Percentiles rank a stretch among this genome's conserved stretches.
Evolutionary conservation across 2,888 invertebrate species (phyloP).

Genomic region (Bembecia ichneumoniformis): DNA sequence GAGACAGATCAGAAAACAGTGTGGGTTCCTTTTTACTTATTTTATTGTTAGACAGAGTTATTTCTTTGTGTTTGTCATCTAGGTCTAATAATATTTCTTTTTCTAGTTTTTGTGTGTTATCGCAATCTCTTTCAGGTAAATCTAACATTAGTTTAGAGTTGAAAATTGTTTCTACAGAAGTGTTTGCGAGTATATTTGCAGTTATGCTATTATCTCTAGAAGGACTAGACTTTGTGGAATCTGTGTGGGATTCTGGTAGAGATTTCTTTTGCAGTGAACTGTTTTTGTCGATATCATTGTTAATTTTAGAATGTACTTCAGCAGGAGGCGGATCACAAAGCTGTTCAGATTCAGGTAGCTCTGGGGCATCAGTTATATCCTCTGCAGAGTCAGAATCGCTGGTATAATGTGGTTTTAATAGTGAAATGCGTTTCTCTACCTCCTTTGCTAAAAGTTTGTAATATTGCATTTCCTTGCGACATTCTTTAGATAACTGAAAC

Average conservation of each 20-base stretch:
- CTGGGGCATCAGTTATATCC: conserved; percentile 41
- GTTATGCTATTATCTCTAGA: conserved; percentile 17
- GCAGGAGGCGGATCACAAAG: conserved; percentile 23
- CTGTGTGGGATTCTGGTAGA: conserved; percentile 6
- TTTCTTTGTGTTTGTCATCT: conserved; percentile 12
- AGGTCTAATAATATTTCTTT: conserved; percentile 11
- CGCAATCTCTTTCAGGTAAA: conserved; percentile 44
- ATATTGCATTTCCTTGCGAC: conserved; percentile 75
- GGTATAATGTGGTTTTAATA: conserved; percentile 45
- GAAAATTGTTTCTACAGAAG: conserved; percentile 12
- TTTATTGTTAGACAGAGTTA: conserved; percentile 16
- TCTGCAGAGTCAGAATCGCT: conserved; percentile 28
- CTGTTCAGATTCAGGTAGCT: conserved; percentile 40
- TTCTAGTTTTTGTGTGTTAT: conserved; percentile 7
- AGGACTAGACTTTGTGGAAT: conserved; percentile 7
- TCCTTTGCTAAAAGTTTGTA: conserved; percentile 78
- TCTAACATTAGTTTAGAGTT: conserved; percentile 34
- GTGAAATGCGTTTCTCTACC: conserved; percentile 72
- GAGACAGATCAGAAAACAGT: conserved; percentile 21
- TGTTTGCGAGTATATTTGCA: conserved; percentile 17
- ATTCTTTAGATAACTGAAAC: conserved; percentile 76
- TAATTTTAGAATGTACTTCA: conserved; percentile 15
- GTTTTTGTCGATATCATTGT: conserved; percentile 19
- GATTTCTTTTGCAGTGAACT: conserved; percentile 9
- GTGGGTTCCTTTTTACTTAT: conserved; percentile 21